phyloP scores from a whole-genome alignment of 2,888 invertebrate genomes.

The Oligia strigilis region DNA sequence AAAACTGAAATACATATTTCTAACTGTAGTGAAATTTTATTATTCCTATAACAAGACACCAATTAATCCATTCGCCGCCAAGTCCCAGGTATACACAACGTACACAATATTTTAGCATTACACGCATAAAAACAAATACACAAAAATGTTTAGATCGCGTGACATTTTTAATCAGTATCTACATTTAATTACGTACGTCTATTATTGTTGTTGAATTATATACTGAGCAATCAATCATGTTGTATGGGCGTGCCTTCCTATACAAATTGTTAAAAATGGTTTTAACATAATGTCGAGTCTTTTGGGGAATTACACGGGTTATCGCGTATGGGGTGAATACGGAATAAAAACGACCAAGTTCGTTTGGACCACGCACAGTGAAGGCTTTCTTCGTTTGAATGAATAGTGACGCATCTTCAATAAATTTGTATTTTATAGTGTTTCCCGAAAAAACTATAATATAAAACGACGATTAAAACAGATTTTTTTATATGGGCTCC shows the following conservation, averaged over 20 bases:
- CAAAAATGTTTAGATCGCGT: constrained; percentile 71
- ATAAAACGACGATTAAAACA: too few relatives aligned
- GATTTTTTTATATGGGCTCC: too few relatives aligned
- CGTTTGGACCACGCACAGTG: too few relatives aligned
- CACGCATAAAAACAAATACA: constrained; percentile 59
- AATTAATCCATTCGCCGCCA: constrained; percentile 33
- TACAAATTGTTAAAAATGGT: constrained; percentile 62
- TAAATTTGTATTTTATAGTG: background rate
- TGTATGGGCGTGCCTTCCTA: constrained; percentile 53
- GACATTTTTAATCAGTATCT: constrained; percentile 70
- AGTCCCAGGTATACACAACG: constrained; percentile 10
- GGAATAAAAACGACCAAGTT: background rate
- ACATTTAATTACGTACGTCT: constrained; percentile 68
- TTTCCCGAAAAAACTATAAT: background rate
- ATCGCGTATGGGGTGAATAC: background rate
- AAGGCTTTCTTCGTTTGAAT: background rate
- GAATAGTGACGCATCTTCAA: background rate
- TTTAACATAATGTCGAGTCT: constrained; percentile 53
- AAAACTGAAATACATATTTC: background rate
- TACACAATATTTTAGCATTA: constrained; percentile 31
- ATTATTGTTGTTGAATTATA: constrained; percentile 50
- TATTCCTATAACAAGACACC: constrained; percentile 14
- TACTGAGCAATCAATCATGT: constrained; percentile 63
- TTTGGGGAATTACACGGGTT: constrained; percentile 40
- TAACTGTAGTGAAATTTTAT: background rate